phyloP scores from a whole-genome alignment of 2,888 invertebrate genomes.

The Hypomecis punctinalis region DNA sequence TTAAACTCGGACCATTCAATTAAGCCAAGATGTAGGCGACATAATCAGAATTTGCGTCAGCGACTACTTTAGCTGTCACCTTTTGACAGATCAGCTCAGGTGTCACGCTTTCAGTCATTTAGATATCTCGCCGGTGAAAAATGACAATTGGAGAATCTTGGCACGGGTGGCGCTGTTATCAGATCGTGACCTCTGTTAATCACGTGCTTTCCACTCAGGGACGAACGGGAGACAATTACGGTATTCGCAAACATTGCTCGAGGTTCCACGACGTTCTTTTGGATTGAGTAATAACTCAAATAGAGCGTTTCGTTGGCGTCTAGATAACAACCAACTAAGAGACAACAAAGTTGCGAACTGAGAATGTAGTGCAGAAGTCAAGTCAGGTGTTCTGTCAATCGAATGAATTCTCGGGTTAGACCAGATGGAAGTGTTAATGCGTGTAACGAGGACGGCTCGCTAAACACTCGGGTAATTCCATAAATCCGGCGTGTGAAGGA shows the following conservation, averaged over 20 bases:
- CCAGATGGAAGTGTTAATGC: slow-evolving; percentile 43
- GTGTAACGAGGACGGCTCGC: slow-evolving; percentile 17
- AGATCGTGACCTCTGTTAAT: slow-evolving; percentile 50
- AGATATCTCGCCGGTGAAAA: slow-evolving; percentile 56
- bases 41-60: slow-evolving; percentile 49
- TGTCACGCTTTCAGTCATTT: slow-evolving; percentile 50
- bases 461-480: slow-evolving; percentile 52
- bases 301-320: slow-evolving; percentile 1
- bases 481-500: slow-evolving; percentile 63
- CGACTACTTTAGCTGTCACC: slow-evolving; percentile 43
- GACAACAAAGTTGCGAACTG: background rate
- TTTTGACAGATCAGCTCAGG: slow-evolving; percentile 59
- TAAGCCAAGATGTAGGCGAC: slow-evolving; percentile 36
- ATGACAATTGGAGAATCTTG: slow-evolving; percentile 64
- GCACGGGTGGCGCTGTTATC: slow-evolving; percentile 57
- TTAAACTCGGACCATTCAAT: slow-evolving; percentile 12
- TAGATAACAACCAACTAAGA: background rate
- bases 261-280: slow-evolving; percentile 10
- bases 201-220: slow-evolving; percentile 37
- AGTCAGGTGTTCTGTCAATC: slow-evolving; percentile 40
- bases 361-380: slow-evolving; percentile 18
- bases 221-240: slow-evolving; percentile 21
- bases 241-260: slow-evolving; percentile 6
- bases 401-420: slow-evolving; percentile 30
- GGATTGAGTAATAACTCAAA: background rate